Conservation (phyloP, 2,113 vertebrate species). For the Cryptoleucopteryx plumbea region DNA sequence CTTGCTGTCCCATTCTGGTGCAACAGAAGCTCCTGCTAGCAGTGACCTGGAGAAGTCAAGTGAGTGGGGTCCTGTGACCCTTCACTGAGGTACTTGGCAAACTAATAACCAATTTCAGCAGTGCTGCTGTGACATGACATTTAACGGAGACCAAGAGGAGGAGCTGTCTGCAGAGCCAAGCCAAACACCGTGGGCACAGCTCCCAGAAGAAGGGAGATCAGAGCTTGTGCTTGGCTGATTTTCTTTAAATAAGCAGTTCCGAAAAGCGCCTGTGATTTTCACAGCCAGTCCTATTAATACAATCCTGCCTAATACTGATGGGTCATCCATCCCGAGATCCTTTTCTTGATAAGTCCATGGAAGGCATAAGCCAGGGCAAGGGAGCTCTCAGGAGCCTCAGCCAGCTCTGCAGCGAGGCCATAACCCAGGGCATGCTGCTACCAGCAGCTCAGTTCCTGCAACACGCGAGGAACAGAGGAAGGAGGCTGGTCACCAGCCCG, state of each 20-base stretch:
- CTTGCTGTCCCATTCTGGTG: not conserved
- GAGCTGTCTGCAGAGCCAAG: not conserved
- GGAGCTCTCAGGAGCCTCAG: not conserved
- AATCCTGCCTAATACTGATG: not conserved
- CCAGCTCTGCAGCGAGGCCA: not conserved
- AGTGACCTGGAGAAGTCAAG: not conserved
- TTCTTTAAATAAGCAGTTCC: not conserved
- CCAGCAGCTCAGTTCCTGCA: not conserved
- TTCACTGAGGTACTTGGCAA: not conserved
- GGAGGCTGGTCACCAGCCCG: not conserved
- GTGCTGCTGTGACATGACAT: not conserved
- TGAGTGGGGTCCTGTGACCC: not conserved
- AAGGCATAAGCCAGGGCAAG: not conserved
- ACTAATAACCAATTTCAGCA: not conserved
- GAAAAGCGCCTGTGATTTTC: not conserved
- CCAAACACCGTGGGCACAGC: not conserved
- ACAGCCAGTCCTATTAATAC: not conserved
- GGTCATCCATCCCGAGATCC: not conserved
- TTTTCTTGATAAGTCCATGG: not conserved
- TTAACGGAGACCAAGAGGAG: not conserved
- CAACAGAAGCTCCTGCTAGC: not conserved
- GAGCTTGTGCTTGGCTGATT: not conserved
- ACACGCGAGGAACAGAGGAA: not conserved
- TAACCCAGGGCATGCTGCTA: not conserved
- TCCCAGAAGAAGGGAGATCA: not conserved